Percentiles rank a stretch among this genome's conserved stretches.
These are phyloP conservation scores for Coelinius sp. DNA, from an alignment of 2,888 invertebrate genomes.

Conservation along the genomic window DNA sequence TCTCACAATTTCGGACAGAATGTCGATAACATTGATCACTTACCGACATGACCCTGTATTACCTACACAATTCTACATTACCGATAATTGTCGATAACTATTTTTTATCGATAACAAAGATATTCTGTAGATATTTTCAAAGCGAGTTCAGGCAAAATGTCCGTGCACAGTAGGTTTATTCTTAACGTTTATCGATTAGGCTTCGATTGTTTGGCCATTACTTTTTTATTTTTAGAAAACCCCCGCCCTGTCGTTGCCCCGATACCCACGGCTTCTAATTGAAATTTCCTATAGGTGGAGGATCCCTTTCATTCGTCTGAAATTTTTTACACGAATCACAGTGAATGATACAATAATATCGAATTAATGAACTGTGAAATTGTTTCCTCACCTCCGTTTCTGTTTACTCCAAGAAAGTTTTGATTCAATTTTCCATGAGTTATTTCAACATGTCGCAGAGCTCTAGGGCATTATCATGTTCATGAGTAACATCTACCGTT, in stretches of 20 bases:
- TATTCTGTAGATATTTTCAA: background rate
- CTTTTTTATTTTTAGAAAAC: slow-evolving; percentile 61
- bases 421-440: background rate
- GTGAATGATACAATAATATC: background rate
- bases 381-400: background rate
- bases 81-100: background rate
- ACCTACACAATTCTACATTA: no score
- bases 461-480: slow-evolving; percentile 9
- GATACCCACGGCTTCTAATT: slow-evolving; percentile 53
- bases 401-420: background rate
- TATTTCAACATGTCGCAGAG: slow-evolving; percentile 7
- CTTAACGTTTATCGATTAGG: slow-evolving; percentile 59
- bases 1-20: no score
- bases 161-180: slow-evolving; percentile 22
- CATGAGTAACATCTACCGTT: slow-evolving; percentile 32
- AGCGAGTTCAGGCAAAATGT: background rate
- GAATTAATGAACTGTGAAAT: background rate
- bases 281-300: slow-evolving; percentile 46
- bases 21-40: background rate
- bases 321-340: background rate
- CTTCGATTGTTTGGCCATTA: slow-evolving; percentile 62
- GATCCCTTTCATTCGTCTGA: background rate
- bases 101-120: background rate
- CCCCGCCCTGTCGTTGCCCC: slow-evolving; percentile 51
- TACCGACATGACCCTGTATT: no score